phyloP scores from a whole-genome alignment of 2,113 vertebrate species.

The Percina caprodes region DNA sequence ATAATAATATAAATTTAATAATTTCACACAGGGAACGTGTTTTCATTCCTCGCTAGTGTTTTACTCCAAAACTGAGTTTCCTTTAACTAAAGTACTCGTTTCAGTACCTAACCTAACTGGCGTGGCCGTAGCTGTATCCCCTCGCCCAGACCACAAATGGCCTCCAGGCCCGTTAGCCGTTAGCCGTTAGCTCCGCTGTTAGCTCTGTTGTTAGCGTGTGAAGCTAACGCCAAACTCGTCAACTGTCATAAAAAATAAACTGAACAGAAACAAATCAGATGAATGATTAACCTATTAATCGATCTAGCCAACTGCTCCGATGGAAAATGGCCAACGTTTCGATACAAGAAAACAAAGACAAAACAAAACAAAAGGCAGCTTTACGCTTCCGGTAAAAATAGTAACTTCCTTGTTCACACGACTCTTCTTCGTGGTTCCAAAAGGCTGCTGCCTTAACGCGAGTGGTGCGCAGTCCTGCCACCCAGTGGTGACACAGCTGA shows the following conservation, averaged over 20 bases:
- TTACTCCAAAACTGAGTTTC: too few relatives aligned
- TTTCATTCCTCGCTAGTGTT: too few relatives aligned
- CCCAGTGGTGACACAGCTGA: constrained; percentile 25
- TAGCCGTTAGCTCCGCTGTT: constrained; percentile 64
- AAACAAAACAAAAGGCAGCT: constrained; percentile 79
- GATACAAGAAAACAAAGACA: constrained; percentile 58
- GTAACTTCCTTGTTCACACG: constrained; percentile 68
- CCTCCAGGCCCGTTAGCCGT: constrained; percentile 71
- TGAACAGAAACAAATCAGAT: constrained; percentile 2
- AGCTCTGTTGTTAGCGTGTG: constrained; percentile 67
- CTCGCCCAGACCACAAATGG: background rate
- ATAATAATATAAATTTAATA: too few relatives aligned
- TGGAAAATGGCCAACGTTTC: background rate
- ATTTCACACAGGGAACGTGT: too few relatives aligned
- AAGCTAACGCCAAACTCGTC: constrained; percentile 46
- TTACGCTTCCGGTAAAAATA: constrained; percentile 65
- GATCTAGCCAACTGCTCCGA: background rate
- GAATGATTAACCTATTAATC: background rate
- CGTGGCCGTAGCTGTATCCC: too few relatives aligned
- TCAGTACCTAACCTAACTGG: too few relatives aligned
- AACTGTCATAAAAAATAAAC: constrained; percentile 7
- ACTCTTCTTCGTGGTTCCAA: constrained; percentile 61
- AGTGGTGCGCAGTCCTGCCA: constrained; percentile 5
- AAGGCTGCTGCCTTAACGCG: background rate
- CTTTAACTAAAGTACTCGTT: too few relatives aligned